Percentiles rank a stretch among this genome's conserved stretches.
phyloP scores from a whole-genome alignment of 2,797 vertebrate species.

The Ibycter americanus region DNA sequence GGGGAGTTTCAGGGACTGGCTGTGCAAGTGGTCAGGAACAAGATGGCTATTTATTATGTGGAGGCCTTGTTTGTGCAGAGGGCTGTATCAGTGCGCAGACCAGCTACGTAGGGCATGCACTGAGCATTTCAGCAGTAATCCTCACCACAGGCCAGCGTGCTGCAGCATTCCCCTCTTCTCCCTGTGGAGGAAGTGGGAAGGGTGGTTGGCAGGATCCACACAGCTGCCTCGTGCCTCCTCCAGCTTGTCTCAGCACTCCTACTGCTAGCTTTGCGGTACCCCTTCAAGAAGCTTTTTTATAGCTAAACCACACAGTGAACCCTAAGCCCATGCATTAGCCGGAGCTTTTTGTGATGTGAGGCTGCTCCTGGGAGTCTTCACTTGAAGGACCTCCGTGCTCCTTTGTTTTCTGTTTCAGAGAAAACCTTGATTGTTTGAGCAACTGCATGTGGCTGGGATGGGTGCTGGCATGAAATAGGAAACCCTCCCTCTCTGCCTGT shows the following conservation, averaged over 20 bases:
- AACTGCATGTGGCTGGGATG: not conserved
- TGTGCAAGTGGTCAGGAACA: not conserved
- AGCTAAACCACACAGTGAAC: not conserved
- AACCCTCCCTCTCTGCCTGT: not conserved
- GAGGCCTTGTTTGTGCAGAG: not conserved
- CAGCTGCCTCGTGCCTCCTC: not conserved
- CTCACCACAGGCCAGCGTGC: not conserved
- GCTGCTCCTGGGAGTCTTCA: not conserved
- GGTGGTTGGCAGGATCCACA: not conserved
- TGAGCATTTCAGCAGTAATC: not conserved
- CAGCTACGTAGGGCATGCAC: not conserved
- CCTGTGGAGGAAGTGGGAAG: slow-evolving; percentile 19
- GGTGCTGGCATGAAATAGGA: not conserved
- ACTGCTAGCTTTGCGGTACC: not conserved
- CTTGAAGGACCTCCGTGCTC: not conserved
- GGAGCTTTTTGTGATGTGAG: not conserved
- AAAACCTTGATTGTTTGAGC: not conserved
- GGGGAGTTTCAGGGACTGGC: not conserved
- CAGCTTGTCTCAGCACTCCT: not conserved
- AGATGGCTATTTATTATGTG: not conserved
- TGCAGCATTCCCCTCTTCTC: not conserved
- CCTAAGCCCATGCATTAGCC: not conserved
- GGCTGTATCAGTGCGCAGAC: not conserved
- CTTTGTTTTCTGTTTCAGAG: not conserved
- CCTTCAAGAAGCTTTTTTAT: not conserved